Conservation (phyloP, 2,797 vertebrate genomes). For the Falco concolor region DNA sequence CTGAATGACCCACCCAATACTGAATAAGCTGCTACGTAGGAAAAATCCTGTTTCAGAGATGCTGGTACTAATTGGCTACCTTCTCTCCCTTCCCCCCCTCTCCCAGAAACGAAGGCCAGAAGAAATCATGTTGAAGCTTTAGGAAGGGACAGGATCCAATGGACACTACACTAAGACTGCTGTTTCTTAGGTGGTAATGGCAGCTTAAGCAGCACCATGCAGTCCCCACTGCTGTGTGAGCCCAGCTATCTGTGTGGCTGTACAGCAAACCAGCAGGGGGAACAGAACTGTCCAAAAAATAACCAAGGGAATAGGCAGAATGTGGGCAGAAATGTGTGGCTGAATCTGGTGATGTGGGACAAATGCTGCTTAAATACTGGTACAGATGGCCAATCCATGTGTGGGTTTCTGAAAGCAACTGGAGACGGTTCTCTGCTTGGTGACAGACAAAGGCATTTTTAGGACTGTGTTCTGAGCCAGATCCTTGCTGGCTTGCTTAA, state of each 20-base stretch:
- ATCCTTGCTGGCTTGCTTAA: not conserved
- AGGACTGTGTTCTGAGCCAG: constrained; percentile 2
- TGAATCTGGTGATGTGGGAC: not conserved
- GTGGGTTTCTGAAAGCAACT: not conserved
- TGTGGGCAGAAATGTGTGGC: not conserved
- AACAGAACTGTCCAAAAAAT: not conserved
- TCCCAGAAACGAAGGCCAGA: not conserved
- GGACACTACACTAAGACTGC: not conserved
- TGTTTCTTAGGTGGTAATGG: not conserved
- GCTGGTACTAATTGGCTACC: not conserved
- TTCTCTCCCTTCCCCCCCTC: not conserved
- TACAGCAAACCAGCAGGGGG: not conserved
- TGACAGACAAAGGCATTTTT: constrained; percentile 33
- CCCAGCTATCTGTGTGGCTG: not conserved
- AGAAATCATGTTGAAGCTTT: not conserved
- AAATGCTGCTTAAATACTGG: not conserved
- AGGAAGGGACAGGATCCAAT: not conserved
- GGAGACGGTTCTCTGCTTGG: not conserved
- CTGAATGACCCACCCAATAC: not conserved
- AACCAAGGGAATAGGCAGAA: not conserved
- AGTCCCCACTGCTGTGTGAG: not conserved
- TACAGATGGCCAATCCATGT: not conserved
- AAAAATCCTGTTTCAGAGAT: not conserved
- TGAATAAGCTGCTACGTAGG: not conserved
- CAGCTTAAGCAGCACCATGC: not conserved